phyloP scores from a whole-genome alignment of 2,113 vertebrate species.

The Laticauda colubrina region DNA sequence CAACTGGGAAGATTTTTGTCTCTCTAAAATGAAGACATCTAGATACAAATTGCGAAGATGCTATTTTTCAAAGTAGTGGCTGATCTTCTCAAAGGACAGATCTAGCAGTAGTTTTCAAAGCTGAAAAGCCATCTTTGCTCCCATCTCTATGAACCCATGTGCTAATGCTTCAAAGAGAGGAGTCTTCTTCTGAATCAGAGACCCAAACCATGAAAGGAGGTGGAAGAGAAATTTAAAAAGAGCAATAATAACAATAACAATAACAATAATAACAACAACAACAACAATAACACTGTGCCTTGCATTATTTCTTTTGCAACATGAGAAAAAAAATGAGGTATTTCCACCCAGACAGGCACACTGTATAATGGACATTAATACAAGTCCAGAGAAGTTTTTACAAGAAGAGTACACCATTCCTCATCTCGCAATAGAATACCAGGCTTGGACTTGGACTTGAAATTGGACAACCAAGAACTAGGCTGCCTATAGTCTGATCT shows the following conservation, averaged over 20 bases:
- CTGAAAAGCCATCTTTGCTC: neutral
- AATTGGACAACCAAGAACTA: too few species aligned
- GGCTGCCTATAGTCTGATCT: too few species aligned
- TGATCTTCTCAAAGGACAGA: neutral
- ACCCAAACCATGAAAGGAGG: neutral
- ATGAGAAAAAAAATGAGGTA: neutral
- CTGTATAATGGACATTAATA: too few species aligned
- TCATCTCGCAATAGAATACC: too few species aligned
- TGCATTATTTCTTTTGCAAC: neutral
- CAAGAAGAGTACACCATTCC: too few species aligned
- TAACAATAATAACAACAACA: neutral
- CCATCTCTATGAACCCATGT: neutral
- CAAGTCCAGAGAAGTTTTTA: too few species aligned
- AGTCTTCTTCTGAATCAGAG: neutral
- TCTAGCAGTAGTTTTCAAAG: neutral
- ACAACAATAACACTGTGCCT: neutral
- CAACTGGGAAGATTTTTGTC: neutral
- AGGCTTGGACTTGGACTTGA: too few species aligned
- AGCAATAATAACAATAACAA: too few species aligned
- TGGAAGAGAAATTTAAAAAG: neutral
- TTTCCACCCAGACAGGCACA: slow-evolving; percentile 11
- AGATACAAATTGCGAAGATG: neutral
- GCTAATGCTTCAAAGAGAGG: neutral
- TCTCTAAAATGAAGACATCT: neutral
- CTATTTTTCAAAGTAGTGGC: neutral